Evolutionary conservation across 2,113 vertebrate species (phyloP).

Genomic region (Raphicerus campestris): DNA sequence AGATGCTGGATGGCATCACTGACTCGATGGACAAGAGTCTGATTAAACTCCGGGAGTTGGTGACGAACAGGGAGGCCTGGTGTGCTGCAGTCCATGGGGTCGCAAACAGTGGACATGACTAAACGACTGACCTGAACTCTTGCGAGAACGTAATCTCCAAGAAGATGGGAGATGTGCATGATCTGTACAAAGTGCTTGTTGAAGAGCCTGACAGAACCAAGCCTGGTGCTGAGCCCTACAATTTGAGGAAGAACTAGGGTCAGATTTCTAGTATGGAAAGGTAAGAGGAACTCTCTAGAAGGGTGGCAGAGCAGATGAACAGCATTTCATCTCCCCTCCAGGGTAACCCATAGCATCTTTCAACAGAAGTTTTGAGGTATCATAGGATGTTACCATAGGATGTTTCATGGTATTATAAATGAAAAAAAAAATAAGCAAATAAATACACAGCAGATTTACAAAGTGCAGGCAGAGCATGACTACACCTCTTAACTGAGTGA

Average conservation of each 20-base stretch:
- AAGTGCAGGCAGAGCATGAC: neutral
- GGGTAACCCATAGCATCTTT: neutral
- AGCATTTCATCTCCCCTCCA: neutral
- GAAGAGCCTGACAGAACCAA: neutral
- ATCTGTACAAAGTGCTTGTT: neutral
- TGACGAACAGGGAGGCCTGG: neutral
- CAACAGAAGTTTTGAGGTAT: neutral
- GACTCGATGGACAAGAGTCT: no score
- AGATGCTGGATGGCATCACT: no score
- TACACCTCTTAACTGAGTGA: neutral
- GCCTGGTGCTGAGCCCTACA: neutral
- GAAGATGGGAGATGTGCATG: neutral
- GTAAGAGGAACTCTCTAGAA: neutral
- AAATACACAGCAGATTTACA: neutral
- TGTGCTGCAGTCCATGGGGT: neutral
- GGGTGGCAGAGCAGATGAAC: neutral
- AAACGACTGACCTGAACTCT: neutral
- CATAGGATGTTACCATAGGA: neutral
- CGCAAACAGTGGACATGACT: accelerated
- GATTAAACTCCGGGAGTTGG: neutral
- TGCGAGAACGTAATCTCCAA: neutral
- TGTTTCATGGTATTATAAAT: neutral
- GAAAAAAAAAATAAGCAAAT: neutral
- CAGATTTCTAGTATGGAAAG: neutral
- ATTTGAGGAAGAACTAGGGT: neutral